Evolutionary conservation across 1,140 invertebrate genomes (phyloP).

Genomic region (Theocolax elegans): DNA sequence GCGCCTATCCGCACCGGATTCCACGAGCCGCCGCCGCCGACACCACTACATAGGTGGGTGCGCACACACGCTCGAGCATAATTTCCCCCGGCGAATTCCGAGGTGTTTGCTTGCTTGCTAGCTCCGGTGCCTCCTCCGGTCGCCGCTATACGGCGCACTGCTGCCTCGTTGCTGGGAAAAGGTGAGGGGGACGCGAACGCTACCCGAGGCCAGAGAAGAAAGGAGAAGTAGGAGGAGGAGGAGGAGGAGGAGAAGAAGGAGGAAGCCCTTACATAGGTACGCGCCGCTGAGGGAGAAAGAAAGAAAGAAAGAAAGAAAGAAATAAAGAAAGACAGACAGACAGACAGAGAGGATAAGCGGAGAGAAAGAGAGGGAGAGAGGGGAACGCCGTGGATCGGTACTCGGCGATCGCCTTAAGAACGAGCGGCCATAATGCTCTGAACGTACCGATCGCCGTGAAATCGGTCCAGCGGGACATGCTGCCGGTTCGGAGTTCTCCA

Average conservation of each 20-base stretch:
- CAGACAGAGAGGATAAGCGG: not conserved
- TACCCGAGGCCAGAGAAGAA: slow-evolving; percentile 26
- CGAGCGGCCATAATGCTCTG: too few species aligned
- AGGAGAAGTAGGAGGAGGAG: not conserved
- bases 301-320: too few species aligned
- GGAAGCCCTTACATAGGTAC: slow-evolving; percentile 28
- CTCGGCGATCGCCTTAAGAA: too few species aligned
- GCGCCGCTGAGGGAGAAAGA: slow-evolving; percentile 36
- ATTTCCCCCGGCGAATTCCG: slow-evolving; percentile 28
- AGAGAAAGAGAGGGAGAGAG: slow-evolving; percentile 42
- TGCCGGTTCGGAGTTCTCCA: not conserved
- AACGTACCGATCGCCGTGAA: too few species aligned
- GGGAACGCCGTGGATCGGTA: slow-evolving; percentile 36
- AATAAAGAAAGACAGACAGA: slow-evolving; percentile 13
- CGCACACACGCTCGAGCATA: not conserved
- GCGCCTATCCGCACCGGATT: slow-evolving; percentile 10
- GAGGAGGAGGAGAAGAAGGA: slow-evolving; percentile 4
- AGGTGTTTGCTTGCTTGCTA: not conserved
- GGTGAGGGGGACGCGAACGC: slow-evolving; percentile 22
- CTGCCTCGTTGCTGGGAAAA: not conserved
- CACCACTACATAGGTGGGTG: too few species aligned
- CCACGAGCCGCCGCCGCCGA: not conserved
- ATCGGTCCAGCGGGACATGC: not conserved
- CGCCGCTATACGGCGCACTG: not conserved
- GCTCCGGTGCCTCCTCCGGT: too few species aligned